phyloP scores from a whole-genome alignment of 2,888 invertebrate species.

The Sesia bembeciformis region DNA sequence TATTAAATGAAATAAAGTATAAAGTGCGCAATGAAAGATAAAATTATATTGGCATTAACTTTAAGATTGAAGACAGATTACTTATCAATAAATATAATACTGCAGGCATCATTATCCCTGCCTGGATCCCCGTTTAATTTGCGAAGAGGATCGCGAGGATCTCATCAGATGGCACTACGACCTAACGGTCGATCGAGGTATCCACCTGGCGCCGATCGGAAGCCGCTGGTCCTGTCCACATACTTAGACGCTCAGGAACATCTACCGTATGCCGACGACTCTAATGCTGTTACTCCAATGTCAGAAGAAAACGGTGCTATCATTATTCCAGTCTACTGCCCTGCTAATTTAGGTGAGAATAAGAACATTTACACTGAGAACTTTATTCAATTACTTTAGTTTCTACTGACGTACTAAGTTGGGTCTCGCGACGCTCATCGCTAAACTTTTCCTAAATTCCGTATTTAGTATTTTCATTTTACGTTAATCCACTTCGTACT shows the following conservation, averaged over 20 bases:
- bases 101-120: slow-evolving; percentile 95
- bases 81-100: slow-evolving; percentile 3
- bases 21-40: too few relatives aligned
- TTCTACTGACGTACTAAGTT: too few relatives aligned
- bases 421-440: too few relatives aligned
- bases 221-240: slow-evolving; percentile 94
- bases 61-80: not conserved
- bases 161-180: slow-evolving; percentile 92
- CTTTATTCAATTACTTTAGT: too few relatives aligned
- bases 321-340: slow-evolving; percentile 92
- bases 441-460: too few relatives aligned
- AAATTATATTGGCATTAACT: too few relatives aligned
- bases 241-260: slow-evolving; percentile 96
- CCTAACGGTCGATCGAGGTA: slow-evolving; percentile 85
- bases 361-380: too few relatives aligned
- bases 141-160: slow-evolving; percentile 91
- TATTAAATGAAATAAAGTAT: too few relatives aligned
- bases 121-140: slow-evolving; percentile 97
- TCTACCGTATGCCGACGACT: slow-evolving; percentile 97
- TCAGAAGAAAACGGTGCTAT: slow-evolving; percentile 98
- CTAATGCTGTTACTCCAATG: slow-evolving; percentile 97
- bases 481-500: too few relatives aligned
- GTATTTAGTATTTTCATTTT: too few relatives aligned
- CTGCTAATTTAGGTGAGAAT: slow-evolving; percentile 83
- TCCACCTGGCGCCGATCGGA: slow-evolving; percentile 90